Percentiles rank a stretch among this genome's conserved stretches.
phyloP scores from a whole-genome alignment of 2,888 invertebrate genomes.

The Tenthredo notha region DNA sequence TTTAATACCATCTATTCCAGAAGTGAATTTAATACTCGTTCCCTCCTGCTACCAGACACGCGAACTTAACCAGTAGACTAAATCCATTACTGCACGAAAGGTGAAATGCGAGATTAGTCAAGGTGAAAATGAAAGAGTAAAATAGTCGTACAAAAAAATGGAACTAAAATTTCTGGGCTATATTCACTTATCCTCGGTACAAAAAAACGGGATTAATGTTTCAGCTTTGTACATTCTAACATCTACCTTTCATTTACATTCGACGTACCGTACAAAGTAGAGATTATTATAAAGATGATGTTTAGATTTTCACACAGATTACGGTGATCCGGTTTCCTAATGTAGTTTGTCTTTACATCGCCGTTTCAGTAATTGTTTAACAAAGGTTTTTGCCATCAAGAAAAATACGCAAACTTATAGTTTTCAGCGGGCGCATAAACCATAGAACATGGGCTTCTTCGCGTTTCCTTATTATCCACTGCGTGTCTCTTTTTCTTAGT shows the following conservation, averaged over 20 bases:
- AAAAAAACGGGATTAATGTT: constrained; percentile 4
- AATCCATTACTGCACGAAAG: constrained; percentile 8
- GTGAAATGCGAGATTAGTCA: constrained; percentile 24
- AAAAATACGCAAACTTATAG: neutral
- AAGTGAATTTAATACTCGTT: constrained; percentile 32
- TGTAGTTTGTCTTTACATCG: neutral
- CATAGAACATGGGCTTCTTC: neutral
- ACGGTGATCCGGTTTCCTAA: neutral
- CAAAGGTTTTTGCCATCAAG: neutral
- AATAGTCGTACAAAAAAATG: neutral
- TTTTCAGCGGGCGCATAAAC: neutral
- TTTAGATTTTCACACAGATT: neutral
- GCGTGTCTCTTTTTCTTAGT: neutral
- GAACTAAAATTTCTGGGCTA: neutral
- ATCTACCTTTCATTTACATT: neutral
- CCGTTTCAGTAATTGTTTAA: neutral
- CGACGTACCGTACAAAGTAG: neutral
- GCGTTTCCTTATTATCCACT: neutral
- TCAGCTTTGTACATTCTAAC: neutral
- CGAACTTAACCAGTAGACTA: neutral
- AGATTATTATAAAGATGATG: neutral
- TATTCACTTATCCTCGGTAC: neutral
- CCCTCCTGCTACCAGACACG: neutral
- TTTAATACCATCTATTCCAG: neutral
- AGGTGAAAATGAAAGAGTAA: neutral